Base-by-base conservation (phyloP, 2,113 vertebrate species). In the Ictalurus punctatus region DNA sequence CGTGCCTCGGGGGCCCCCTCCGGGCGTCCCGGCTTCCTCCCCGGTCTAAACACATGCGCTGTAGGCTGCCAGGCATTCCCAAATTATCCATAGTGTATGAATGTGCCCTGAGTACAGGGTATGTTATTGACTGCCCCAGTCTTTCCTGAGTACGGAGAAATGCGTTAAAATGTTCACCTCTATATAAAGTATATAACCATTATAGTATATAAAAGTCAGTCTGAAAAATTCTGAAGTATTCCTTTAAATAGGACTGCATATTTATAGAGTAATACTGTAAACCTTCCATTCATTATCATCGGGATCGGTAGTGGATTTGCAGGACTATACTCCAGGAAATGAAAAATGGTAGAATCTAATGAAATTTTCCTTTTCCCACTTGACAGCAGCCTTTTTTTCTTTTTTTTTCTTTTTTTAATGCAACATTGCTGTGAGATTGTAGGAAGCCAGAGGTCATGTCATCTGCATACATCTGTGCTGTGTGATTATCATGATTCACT, bases 401-500 rank as follows among this genome's bases (percentile, higher is more conserved):
- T 59, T 19, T 40, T 40, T 40, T 21, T 61, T 23, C 23, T 61
- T 52, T 59, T 61, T 54, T 54, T 3, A 0, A 16, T 44, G 30
- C 30, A 44, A 40, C 40, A 25, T 27, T 52, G 74, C 23, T 48
- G 23, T 78, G 3, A 58, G 17, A 58, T 17, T 48, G 25, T 69
- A 37, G 23, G 30, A 73, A 54, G 73, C 59, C 27, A 52, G 74
- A 59, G 69, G 58, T 80, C 34, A 10, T 73, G 30, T 52, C 59
- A 87, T 87, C 85, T 76, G 69, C 54, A 76, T 21, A 76, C 69
- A 74, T 85, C n/a, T 79, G 85, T 52, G 85, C 27, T 21, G 6
- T 34, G 54, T 58, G 52, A 59, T 74, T 40, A 54, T 71, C 21
- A 85, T 40, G 54, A 34, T 74, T 86, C 67, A 37, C 5, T 86